Evolutionary conservation across 2,797 vertebrate genomes (phyloP).

Genomic region (Bucorvus abyssinicus): DNA sequence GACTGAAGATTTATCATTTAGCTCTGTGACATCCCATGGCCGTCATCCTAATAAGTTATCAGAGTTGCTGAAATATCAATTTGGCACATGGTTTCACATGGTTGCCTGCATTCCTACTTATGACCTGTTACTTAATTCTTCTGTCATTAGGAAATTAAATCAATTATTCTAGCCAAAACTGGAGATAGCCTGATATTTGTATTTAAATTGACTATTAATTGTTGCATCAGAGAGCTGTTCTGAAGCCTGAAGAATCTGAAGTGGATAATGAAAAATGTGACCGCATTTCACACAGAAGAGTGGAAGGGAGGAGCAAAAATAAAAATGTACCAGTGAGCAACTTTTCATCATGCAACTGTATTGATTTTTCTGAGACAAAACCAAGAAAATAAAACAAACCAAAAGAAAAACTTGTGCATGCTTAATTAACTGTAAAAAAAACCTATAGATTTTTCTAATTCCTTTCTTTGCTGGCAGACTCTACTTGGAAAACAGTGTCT

Average conservation of each 20-base stretch:
- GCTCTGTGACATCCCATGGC: constrained; percentile 27
- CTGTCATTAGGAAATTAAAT: constrained; percentile 88
- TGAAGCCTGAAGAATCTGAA: constrained; percentile 3
- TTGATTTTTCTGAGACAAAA: constrained; percentile 28
- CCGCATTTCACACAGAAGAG: background rate
- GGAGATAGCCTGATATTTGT: constrained; percentile 65
- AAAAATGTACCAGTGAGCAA: background rate
- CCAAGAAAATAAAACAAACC: background rate
- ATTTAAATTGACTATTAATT: constrained; percentile 64
- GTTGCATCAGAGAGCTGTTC: background rate
- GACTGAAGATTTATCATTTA: constrained; percentile 59
- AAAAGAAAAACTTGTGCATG: background rate
- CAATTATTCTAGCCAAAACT: constrained; percentile 78
- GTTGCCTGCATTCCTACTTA: constrained; percentile 77
- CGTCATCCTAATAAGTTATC: constrained; percentile 74
- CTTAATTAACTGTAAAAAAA: constrained; percentile 82
- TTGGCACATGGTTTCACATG: constrained; percentile 89
- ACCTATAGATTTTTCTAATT: constrained; percentile 66
- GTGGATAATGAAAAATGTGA: background rate
- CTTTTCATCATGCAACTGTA: background rate
- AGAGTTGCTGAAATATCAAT: constrained; percentile 86
- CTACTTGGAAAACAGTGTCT: constrained; percentile 58
- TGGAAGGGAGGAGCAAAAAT: background rate
- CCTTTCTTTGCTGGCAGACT: constrained; percentile 9
- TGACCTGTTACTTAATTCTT: constrained; percentile 80